Conservation (phyloP, 2,888 invertebrate species). For the Cotesia congregata region DNA sequence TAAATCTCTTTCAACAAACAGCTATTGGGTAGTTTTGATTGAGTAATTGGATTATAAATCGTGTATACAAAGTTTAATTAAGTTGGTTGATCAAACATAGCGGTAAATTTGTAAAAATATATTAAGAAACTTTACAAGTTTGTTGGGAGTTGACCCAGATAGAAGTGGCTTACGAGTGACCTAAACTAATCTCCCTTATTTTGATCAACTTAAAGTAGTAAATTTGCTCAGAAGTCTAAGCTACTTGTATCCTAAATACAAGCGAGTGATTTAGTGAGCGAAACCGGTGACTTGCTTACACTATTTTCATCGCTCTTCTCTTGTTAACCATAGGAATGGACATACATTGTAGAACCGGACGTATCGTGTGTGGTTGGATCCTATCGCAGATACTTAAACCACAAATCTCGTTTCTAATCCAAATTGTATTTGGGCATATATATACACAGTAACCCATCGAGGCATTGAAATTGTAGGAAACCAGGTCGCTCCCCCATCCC, state of each 20-base stretch:
- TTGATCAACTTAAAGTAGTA: constrained; percentile 6
- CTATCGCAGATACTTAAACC: constrained; percentile 14
- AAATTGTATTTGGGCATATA: neutral
- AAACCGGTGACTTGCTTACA: constrained; percentile 19
- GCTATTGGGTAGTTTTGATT: constrained; percentile 25
- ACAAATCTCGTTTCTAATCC: constrained; percentile 28
- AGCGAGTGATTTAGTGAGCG: constrained; percentile 17
- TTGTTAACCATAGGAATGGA: neutral
- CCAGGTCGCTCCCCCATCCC: constrained; percentile 21
- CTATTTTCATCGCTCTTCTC: constrained; percentile 15
- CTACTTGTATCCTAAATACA: constrained; percentile 4
- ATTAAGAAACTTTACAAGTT: neutral
- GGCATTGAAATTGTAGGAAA: neutral
- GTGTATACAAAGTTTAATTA: constrained; percentile 23
- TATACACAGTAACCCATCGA: constrained; percentile 11
- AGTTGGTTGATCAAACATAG: neutral
- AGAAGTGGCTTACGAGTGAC: constrained; percentile 2
- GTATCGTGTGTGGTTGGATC: neutral
- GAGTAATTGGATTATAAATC: constrained; percentile 47
- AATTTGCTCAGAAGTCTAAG: constrained; percentile 5
- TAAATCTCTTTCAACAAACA: neutral
- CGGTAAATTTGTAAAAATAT: neutral
- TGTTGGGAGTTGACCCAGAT: neutral
- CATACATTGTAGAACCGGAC: constrained; percentile 17
- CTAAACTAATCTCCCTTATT: constrained; percentile 10